Conservation (phyloP, 2,797 vertebrate species). For the Parauchenoglanis punctatus region DNA sequence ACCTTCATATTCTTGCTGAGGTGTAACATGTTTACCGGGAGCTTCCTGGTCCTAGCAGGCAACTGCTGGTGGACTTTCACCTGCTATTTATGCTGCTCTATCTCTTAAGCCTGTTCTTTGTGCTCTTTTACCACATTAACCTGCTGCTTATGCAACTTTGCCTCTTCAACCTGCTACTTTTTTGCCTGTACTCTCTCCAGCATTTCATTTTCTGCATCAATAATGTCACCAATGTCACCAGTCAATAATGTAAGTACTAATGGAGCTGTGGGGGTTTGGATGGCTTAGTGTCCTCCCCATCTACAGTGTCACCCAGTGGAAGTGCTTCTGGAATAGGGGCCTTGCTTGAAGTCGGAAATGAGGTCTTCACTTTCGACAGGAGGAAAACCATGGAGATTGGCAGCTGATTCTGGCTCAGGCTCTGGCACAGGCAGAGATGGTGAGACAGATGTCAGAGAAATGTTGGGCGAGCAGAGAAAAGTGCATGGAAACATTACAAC, state of each 20-base stretch:
- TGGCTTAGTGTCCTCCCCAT: background rate
- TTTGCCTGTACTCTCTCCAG: background rate
- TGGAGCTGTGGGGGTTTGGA: background rate
- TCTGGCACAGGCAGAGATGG: too few relatives aligned
- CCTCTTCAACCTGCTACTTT: background rate
- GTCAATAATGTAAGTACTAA: background rate
- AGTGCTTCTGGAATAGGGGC: background rate
- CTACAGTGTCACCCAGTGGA: background rate
- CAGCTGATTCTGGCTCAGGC: background rate
- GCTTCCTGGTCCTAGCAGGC: too few relatives aligned
- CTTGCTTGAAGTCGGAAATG: background rate
- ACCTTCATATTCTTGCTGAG: too few relatives aligned
- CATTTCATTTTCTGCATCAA: background rate
- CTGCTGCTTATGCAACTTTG: background rate
- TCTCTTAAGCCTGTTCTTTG: background rate
- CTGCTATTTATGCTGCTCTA: too few relatives aligned
- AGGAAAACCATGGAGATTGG: background rate
- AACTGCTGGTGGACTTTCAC: too few relatives aligned
- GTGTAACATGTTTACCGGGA: too few relatives aligned
- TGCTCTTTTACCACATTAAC: background rate
- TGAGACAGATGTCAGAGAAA: too few relatives aligned
- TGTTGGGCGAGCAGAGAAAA: background rate
- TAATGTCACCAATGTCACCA: background rate
- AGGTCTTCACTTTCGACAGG: background rate
- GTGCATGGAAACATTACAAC: too few relatives aligned